Conservation (phyloP, 2,888 invertebrate species). For the Parnassius smintheus region DNA sequence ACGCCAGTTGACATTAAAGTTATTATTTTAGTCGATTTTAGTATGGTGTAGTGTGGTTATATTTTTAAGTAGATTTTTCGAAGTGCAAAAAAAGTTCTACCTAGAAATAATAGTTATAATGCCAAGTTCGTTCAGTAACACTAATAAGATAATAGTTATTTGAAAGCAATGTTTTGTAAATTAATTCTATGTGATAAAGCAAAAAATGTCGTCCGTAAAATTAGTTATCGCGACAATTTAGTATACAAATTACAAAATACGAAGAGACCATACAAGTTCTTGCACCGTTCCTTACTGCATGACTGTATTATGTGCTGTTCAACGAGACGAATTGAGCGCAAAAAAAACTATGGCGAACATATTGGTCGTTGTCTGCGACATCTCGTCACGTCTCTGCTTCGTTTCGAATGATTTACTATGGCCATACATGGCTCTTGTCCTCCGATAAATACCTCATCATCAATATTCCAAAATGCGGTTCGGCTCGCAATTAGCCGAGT, state of each 20-base stretch:
- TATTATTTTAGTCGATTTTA: too few species aligned
- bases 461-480: slow-evolving; percentile 81
- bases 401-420: slow-evolving; percentile 77
- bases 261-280: slow-evolving; percentile 39
- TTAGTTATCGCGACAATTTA: slow-evolving; percentile 5
- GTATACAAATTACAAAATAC: slow-evolving; percentile 35
- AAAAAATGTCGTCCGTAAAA: not conserved
- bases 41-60: too few species aligned
- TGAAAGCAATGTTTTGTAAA: too few species aligned
- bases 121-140: too few species aligned
- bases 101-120: too few species aligned
- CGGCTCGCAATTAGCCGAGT: slow-evolving; percentile 74
- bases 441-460: slow-evolving; percentile 79
- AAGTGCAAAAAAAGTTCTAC: too few species aligned
- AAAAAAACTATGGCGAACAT: slow-evolving; percentile 69
- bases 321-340: slow-evolving; percentile 65
- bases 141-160: too few species aligned
- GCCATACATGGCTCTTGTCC: slow-evolving; percentile 75
- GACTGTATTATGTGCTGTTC: slow-evolving; percentile 39
- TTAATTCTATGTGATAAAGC: too few species aligned
- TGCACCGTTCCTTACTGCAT: slow-evolving; percentile 48
- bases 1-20: too few species aligned
- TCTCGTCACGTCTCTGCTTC: slow-evolving; percentile 74
- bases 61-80: too few species aligned
- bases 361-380: slow-evolving; percentile 73